A percentile compares a stretch with the other conserved stretches of the same genome.
Conservation (phyloP, 2,113 vertebrate genomes). For the Eptesicus fuscus region DNA sequence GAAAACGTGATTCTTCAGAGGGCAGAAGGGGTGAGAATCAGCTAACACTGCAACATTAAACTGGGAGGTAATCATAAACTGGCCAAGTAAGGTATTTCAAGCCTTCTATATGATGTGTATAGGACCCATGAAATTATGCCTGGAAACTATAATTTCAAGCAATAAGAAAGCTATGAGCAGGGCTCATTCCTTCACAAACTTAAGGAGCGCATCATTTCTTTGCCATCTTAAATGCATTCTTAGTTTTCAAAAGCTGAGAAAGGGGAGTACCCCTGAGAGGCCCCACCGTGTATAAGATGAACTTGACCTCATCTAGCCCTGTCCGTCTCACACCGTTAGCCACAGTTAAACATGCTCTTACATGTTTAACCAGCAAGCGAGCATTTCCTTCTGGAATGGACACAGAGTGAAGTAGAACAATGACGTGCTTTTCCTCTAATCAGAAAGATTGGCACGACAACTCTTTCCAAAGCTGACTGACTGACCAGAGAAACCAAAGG, state of each 20-base stretch:
- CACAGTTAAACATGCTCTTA: neutral
- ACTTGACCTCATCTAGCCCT: conserved; percentile 6
- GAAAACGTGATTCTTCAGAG: conserved; percentile 21
- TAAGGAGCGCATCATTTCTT: neutral
- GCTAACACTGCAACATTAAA: conserved; percentile 31
- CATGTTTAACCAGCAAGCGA: conserved; percentile 22
- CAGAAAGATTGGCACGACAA: conserved; percentile 5
- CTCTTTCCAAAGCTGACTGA: neutral
- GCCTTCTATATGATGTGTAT: conserved; percentile 41
- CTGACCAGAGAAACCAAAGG: neutral
- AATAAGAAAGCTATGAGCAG: conserved; percentile 1
- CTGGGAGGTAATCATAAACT: conserved; percentile 29
- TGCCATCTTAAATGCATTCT: conserved; percentile 1
- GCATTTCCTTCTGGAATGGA: neutral
- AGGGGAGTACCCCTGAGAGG: neutral
- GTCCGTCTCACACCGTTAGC: neutral
- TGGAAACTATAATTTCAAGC: conserved; percentile 42
- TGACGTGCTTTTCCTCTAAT: conserved; percentile 4
- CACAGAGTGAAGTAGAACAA: neutral
- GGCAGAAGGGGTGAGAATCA: neutral
- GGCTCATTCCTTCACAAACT: neutral
- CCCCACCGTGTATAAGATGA: neutral
- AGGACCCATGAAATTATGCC: conserved; percentile 5
- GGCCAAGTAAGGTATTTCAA: conserved; percentile 44
- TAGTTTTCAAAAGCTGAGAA: conserved; percentile 28